Evolutionary conservation across 1,140 invertebrate species (phyloP), one percentile per base, ranked within the genome.

Genomic region (Bursaphelenchus mucronatus): DNA sequence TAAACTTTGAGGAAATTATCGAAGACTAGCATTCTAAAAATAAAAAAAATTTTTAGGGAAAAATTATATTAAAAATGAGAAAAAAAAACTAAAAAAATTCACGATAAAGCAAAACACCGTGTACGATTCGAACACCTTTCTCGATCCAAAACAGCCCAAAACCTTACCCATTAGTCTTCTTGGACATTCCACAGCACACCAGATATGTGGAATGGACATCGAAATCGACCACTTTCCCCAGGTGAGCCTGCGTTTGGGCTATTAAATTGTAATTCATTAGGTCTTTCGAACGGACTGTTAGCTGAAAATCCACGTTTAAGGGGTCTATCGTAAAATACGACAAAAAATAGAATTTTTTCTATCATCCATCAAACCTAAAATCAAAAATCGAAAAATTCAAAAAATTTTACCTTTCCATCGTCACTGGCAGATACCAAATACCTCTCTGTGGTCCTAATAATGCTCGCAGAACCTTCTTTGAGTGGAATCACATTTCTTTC

Each of bases 1-100:
- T 59, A 59, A 3, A 59, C 57, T 59, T 59, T 59, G 40, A 59
- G 41, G 40, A 59, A 59, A 13, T 40, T 43, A 39, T 59, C 57
- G 57, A 39, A 39, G 41, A 44, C 40, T 15, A 13, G 13, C 44
- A 43, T 43, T n/a, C 54, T 55, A 44, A 21, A 55, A n/a, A 55
- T n/a, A 39, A 39, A 44, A n/a, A 55, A 15, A 44, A n/a, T 15
- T 55, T 21, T n/a, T 1, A n/a, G 5, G 5, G 5, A 30, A 30
- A 30, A 3, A 30, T 30, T 30, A 30, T 30, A 30, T 30, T 30
- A 30, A 1, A 30, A 1, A 30, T 30, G 30, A 30, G 30, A 5
- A 30, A 30, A n/a, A n/a, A n/a, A n/a, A n/a, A 30, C 5, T 30
- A 5, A 30, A 30, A 30, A 30, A 30, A 30, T 5, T 30, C 30